These are phyloP conservation scores for Balanococcus diminutus DNA, from an alignment of 2,888 invertebrate species.

Conservation along the genomic window DNA sequence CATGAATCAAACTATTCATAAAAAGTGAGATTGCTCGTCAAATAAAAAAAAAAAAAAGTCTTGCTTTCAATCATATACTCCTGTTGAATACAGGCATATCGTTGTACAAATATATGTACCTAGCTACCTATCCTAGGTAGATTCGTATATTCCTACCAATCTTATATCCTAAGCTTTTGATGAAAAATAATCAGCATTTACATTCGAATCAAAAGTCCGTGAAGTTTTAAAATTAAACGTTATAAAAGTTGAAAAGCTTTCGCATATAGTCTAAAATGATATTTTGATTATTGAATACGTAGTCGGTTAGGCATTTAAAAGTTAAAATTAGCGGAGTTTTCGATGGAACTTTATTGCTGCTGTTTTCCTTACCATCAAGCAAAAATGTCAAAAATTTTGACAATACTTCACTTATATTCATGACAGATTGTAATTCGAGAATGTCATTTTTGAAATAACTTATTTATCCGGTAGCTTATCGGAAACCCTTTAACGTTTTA, in stretches of 20 bases:
- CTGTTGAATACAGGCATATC: not conserved
- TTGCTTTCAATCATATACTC: too few species aligned
- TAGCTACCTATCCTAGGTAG: not conserved
- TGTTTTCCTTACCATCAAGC: not conserved
- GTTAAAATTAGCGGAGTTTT: slow-evolving; percentile 26
- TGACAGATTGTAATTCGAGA: slow-evolving; percentile 41
- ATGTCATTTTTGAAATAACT: slow-evolving; percentile 41
- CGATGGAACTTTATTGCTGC: slow-evolving; percentile 22
- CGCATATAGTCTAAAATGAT: not conserved
- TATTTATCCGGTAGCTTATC: slow-evolving; percentile 39
- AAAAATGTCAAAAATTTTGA: slow-evolving; percentile 34
- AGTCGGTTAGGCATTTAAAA: slow-evolving; percentile 24
- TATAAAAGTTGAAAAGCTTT: slow-evolving; percentile 8
- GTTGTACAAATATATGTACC: not conserved
- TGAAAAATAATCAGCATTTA: not conserved
- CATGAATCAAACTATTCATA: not conserved
- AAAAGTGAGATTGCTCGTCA: not conserved
- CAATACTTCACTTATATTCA: slow-evolving; percentile 29
- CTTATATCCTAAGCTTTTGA: not conserved
- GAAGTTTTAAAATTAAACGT: not conserved
- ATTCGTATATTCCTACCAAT: too few species aligned
- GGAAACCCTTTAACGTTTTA: slow-evolving; percentile 30
- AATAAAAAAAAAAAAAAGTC: not conserved
- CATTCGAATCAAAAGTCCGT: not conserved
- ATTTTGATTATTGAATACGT: slow-evolving; percentile 37